These are phyloP conservation scores for Nannospalax galili DNA, from an alignment of 2,113 vertebrate species.

Conservation along the genomic window DNA sequence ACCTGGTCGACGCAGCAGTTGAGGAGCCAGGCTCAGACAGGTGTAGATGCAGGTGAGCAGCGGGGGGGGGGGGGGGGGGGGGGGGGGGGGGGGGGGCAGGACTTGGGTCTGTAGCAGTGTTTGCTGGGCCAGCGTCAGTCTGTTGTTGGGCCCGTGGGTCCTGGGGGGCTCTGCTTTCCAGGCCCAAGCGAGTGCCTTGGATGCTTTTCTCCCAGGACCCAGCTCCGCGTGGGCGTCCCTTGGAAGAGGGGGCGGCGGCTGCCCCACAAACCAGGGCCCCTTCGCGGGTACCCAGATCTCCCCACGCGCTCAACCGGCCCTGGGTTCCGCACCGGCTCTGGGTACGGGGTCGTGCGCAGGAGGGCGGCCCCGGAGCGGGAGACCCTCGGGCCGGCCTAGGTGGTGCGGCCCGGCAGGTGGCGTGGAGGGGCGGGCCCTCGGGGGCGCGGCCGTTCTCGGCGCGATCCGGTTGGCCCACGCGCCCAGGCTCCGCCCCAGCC, in stretches of 20 bases:
- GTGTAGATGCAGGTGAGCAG: background rate
- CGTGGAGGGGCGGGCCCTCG: background rate
- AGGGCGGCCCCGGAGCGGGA: background rate
- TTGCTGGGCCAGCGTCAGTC: background rate
- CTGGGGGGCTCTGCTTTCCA: background rate
- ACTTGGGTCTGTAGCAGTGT: background rate
- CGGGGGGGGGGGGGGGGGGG: too few relatives aligned
- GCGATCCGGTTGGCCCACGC: constrained; percentile 37
- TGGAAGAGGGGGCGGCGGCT: background rate
- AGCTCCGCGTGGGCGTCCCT: background rate
- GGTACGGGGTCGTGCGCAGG: too few relatives aligned
- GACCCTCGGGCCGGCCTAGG: background rate
- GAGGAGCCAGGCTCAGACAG: background rate
- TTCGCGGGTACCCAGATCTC: background rate
- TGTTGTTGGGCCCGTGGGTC: background rate
- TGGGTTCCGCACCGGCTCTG: fast-evolving
- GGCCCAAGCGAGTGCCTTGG: background rate
- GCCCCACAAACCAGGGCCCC: background rate
- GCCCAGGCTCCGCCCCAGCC: background rate
- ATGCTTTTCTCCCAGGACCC: background rate
- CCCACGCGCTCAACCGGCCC: background rate
- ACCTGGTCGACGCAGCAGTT: background rate
- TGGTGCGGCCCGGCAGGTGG: background rate
- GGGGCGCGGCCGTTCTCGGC: constrained; percentile 54
- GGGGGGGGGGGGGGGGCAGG: background rate